These are phyloP conservation scores for Datnioides undecimradiatus DNA, from an alignment of 2,113 vertebrate genomes.

Conservation along the genomic window DNA sequence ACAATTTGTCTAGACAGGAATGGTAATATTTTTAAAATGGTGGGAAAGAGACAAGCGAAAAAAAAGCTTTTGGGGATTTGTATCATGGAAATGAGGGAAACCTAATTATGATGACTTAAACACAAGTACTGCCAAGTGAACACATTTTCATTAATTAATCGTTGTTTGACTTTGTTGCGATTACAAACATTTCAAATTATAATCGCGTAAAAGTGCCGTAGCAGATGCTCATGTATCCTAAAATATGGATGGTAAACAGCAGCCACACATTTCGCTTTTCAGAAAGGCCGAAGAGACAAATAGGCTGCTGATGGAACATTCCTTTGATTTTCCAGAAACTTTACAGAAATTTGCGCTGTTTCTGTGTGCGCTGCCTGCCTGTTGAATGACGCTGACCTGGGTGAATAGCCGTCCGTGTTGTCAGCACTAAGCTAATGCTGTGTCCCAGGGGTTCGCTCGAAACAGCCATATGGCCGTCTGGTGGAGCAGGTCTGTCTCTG, in stretches of 20 bases:
- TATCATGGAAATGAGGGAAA: background rate
- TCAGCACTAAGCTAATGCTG: background rate
- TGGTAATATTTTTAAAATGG: background rate
- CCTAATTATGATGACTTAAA: no score
- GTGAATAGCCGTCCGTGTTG: conserved; percentile 4
- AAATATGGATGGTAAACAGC: no score
- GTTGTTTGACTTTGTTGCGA: no score
- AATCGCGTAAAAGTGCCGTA: background rate
- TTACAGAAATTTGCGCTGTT: background rate
- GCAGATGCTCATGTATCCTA: background rate
- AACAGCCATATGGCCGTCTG: conserved; percentile 23
- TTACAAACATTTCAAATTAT: background rate
- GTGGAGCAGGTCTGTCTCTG: conserved; percentile 3
- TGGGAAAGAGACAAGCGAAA: background rate
- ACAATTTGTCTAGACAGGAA: no score
- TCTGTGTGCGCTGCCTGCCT: background rate
- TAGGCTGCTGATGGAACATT: no score
- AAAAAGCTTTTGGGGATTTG: background rate
- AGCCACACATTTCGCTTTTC: background rate
- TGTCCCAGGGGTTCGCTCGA: conserved; percentile 12
- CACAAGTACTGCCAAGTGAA: background rate
- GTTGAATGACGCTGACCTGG: background rate
- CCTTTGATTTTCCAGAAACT: background rate
- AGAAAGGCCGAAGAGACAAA: background rate
- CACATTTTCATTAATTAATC: background rate